phyloP scores from a whole-genome alignment of 2,113 vertebrate species.

The Hydrochoerus hydrochaeris region DNA sequence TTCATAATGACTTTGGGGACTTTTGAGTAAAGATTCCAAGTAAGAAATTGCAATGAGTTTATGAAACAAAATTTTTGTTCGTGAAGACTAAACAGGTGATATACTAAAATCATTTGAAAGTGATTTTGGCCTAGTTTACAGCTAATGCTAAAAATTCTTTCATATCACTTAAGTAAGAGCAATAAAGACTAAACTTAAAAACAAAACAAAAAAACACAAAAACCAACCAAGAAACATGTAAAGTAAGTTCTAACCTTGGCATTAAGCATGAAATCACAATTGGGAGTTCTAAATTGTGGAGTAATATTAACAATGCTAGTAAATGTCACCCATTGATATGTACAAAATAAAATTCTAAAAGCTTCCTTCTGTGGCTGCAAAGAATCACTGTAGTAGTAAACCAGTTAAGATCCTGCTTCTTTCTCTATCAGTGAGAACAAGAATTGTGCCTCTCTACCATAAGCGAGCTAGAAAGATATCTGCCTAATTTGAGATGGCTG shows the following conservation, averaged over 20 bases:
- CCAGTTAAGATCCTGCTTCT: not conserved
- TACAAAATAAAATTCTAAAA: not conserved
- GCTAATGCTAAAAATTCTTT: not conserved
- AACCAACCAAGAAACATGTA: not conserved
- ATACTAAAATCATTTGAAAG: not conserved
- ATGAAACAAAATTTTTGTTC: slow-evolving; percentile 31
- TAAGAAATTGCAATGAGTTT: slow-evolving; percentile 35
- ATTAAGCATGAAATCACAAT: not conserved
- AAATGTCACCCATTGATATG: not conserved
- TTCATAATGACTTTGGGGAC: slow-evolving; percentile 24
- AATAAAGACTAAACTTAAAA: not conserved
- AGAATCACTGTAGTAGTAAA: not conserved
- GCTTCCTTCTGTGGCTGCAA: not conserved
- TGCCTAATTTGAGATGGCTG: not conserved
- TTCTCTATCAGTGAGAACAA: not conserved
- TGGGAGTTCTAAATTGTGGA: not conserved
- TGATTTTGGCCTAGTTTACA: not conserved
- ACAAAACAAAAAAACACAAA: not conserved
- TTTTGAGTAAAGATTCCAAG: slow-evolving; percentile 38
- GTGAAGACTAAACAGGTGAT: not conserved
- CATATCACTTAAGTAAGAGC: not conserved
- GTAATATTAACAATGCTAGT: not conserved
- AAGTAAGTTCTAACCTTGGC: not conserved
- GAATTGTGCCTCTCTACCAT: not conserved
- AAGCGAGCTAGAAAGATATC: not conserved